Conservation (phyloP, 2,888 invertebrate genomes). For the Mimachlamys varia region DNA sequence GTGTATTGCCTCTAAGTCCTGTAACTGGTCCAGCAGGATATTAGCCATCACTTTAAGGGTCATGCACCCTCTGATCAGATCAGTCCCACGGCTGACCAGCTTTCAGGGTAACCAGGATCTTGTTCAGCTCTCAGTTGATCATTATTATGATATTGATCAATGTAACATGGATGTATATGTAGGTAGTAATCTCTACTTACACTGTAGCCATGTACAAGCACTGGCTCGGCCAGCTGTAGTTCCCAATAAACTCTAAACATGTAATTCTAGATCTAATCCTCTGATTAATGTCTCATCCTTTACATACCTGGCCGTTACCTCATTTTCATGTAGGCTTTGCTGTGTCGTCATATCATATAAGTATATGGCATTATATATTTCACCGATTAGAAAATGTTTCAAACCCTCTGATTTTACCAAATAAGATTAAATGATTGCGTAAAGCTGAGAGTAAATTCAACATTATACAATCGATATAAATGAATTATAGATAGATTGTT, state of each 20-base stretch:
- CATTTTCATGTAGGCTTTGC: background rate
- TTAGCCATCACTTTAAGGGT: background rate
- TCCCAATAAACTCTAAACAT: background rate
- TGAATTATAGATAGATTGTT: background rate
- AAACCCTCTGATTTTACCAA: background rate
- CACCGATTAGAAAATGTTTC: background rate
- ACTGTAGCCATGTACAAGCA: background rate
- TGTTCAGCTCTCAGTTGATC: background rate
- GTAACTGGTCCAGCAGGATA: background rate
- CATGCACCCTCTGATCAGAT: background rate
- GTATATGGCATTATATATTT: background rate
- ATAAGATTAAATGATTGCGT: background rate
- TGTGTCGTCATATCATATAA: background rate
- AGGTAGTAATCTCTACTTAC: background rate
- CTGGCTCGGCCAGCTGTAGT: background rate
- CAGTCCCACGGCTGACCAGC: background rate
- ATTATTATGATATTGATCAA: constrained; percentile 9
- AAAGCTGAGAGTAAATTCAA: background rate
- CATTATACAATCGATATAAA: background rate
- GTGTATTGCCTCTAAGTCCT: background rate
- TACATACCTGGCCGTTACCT: too few relatives aligned
- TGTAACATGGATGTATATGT: background rate
- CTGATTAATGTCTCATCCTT: too few relatives aligned
- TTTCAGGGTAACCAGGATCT: background rate
- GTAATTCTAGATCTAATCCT: background rate